A percentile compares a stretch with the other conserved stretches of the same genome.
These are phyloP conservation scores for Dryocosmus kuriphilus DNA, from an alignment of 2,888 invertebrate genomes.

Conservation along the genomic window DNA sequence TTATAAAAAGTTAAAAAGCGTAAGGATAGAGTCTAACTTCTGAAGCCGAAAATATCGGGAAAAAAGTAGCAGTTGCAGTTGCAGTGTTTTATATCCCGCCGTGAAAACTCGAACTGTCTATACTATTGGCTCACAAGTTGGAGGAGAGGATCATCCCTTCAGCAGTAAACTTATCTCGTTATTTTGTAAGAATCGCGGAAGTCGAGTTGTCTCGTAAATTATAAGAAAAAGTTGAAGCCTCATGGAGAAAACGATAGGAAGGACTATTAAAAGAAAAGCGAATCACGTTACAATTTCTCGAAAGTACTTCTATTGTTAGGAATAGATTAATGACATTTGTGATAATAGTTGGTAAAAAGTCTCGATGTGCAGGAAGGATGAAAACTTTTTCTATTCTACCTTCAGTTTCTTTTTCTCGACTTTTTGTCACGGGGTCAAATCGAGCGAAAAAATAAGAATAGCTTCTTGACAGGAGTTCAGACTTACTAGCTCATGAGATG, in stretches of 20 bases:
- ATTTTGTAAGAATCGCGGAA: conserved; percentile 24
- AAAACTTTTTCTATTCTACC: not conserved
- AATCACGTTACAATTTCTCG: conserved; percentile 4
- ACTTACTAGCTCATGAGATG: conserved; percentile 48
- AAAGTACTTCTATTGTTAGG: conserved; percentile 13
- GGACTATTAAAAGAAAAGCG: conserved; percentile 11
- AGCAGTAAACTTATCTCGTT: conserved; percentile 35
- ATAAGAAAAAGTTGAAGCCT: conserved; percentile 29
- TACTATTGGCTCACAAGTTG: conserved; percentile 35
- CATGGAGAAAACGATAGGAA: conserved; percentile 8
- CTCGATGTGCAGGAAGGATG: not conserved
- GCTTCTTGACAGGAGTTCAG: conserved; percentile 33
- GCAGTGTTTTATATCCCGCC: conserved; percentile 22
- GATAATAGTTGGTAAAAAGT: not conserved
- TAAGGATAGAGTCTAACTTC: conserved; percentile 13
- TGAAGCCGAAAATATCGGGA: conserved; percentile 8
- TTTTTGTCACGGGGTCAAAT: conserved; percentile 60
- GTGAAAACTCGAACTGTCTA: conserved; percentile 31
- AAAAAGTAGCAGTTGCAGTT: conserved; percentile 13
- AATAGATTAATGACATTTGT: not conserved
- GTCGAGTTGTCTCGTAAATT: conserved; percentile 27
- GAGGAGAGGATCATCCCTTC: conserved; percentile 26
- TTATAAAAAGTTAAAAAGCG: conserved; percentile 1
- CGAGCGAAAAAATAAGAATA: conserved; percentile 73
- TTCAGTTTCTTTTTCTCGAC: conserved; percentile 44